Conservation (phyloP, 2,797 vertebrate species). For the Podarcis lilfordi region DNA sequence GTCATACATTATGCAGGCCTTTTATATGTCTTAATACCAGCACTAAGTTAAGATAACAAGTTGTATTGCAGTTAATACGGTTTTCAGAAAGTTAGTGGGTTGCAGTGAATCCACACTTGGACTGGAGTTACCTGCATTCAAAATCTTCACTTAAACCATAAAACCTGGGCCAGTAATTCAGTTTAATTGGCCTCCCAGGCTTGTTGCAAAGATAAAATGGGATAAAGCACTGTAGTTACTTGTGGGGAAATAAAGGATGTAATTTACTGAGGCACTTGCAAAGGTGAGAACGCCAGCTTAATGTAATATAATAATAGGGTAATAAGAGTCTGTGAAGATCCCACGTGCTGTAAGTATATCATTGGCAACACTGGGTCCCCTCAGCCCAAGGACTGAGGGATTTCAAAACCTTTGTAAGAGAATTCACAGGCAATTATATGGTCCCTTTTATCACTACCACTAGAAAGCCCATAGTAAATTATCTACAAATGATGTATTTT, state of each 20-base stretch:
- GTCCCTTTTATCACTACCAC: conserved; percentile 35
- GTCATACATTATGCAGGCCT: too few species aligned
- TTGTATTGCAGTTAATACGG: not conserved
- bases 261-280: conserved; percentile 10
- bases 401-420: conserved; percentile 32
- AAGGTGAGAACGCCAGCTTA: not conserved
- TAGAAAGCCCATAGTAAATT: conserved; percentile 60
- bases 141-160: not conserved
- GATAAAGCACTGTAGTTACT: not conserved
- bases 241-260: not conserved
- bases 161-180: not conserved
- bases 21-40: too few species aligned
- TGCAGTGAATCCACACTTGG: not conserved
- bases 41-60: too few species aligned
- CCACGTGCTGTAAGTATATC: conserved; percentile 28
- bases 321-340: conserved; percentile 9
- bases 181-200: not conserved
- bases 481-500: conserved; percentile 62
- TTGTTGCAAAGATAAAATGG: not conserved
- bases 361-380: conserved; percentile 38
- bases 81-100: not conserved
- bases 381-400: not conserved
- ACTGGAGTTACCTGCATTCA: not conserved
- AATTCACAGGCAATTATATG: conserved; percentile 50
- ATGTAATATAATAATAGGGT: conserved; percentile 2